Percentiles rank a stretch among this genome's conserved stretches.
Conservation (phyloP, 2,797 vertebrate genomes). For the Chloroceryle amazona region DNA sequence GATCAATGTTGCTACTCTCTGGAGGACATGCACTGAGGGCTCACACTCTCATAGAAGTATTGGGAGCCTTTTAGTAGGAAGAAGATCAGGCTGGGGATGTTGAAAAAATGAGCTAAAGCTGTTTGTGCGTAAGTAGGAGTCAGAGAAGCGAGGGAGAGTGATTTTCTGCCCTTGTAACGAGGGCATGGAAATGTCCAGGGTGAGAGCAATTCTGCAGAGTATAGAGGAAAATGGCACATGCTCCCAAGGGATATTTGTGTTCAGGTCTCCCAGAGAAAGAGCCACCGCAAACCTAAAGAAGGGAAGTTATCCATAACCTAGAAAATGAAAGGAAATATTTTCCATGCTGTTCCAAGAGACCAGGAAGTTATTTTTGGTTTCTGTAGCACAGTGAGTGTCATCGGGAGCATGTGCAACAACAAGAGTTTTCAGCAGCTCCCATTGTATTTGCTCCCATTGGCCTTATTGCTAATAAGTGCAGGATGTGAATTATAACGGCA, state of each 20-base stretch:
- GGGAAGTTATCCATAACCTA: constrained; percentile 62
- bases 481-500: constrained; percentile 61
- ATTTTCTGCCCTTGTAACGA: constrained; percentile 13
- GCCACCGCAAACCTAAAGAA: constrained; percentile 10
- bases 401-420: constrained; percentile 45
- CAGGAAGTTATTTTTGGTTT: constrained; percentile 76
- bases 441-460: constrained; percentile 68
- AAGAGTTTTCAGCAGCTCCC: constrained; percentile 52
- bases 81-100: background rate
- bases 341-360: constrained; percentile 6
- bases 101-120: background rate
- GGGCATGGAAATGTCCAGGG: background rate
- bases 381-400: constrained; percentile 40
- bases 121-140: background rate
- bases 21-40: background rate
- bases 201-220: background rate
- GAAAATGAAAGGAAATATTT: constrained; percentile 67
- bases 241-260: background rate
- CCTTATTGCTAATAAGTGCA: constrained; percentile 58
- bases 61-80: background rate
- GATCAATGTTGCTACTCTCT: background rate
- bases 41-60: background rate
- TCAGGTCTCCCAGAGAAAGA: background rate
- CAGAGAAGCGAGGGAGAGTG: background rate
- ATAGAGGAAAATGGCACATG: background rate